Conservation (phyloP, 2,888 invertebrate genomes). For the Spilarctia lutea region DNA sequence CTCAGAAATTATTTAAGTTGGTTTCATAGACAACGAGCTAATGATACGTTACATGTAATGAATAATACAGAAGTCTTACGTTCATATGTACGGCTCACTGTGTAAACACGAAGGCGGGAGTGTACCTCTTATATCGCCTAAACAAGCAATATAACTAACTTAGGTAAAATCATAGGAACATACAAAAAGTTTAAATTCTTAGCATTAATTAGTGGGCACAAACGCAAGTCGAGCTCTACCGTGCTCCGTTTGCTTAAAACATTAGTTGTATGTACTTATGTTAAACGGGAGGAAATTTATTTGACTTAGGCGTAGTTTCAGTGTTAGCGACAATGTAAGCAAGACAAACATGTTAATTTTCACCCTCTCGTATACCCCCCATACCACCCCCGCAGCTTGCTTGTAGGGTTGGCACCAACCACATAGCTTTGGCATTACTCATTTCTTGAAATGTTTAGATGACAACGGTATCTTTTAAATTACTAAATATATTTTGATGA, state of each 20-base stretch:
- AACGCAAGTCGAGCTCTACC: slow-evolving; percentile 56
- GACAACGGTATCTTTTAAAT: neutral
- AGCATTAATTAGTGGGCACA: slow-evolving; percentile 75
- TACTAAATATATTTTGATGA: neutral
- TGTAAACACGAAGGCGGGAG: slow-evolving; percentile 4
- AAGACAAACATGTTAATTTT: slow-evolving; percentile 86
- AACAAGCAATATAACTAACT: slow-evolving; percentile 53
- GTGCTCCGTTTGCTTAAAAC: slow-evolving; percentile 74
- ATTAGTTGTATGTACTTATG: slow-evolving; percentile 75
- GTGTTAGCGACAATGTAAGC: slow-evolving; percentile 82
- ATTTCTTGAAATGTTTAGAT: slow-evolving; percentile 4
- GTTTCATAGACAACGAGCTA: neutral
- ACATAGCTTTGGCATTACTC: slow-evolving; percentile 17
- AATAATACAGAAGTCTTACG: slow-evolving; percentile 8
- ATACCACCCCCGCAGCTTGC: slow-evolving; percentile 40
- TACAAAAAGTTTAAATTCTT: slow-evolving; percentile 78
- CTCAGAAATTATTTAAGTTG: neutral
- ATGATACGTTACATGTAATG: neutral
- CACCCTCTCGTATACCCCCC: slow-evolving; percentile 58
- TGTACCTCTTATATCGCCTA: slow-evolving; percentile 32
- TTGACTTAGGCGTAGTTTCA: slow-evolving; percentile 84
- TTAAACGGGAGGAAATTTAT: slow-evolving; percentile 84
- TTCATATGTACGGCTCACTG: slow-evolving; percentile 6
- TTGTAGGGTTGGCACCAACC: slow-evolving; percentile 40
- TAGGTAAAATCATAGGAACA: slow-evolving; percentile 51